These are phyloP conservation scores for Noctua janthina DNA, from an alignment of 2,888 invertebrate genomes.

Conservation along the genomic window DNA sequence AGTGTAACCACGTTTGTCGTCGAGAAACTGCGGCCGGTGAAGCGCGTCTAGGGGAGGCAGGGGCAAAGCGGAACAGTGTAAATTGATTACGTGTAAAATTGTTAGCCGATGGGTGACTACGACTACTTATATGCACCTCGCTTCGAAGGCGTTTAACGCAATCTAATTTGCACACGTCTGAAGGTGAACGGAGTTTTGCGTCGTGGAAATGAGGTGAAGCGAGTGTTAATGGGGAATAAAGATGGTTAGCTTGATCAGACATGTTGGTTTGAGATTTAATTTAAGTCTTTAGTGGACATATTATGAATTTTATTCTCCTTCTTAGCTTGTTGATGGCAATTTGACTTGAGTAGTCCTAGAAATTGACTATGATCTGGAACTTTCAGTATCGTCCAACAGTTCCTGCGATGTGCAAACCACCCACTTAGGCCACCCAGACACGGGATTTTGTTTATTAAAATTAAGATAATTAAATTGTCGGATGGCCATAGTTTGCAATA, in stretches of 20 bases:
- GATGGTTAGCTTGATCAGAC: constrained; percentile 8
- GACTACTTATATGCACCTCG: constrained; percentile 86
- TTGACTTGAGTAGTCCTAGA: background rate
- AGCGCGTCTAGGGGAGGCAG: constrained; percentile 69
- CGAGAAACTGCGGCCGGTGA: constrained; percentile 62
- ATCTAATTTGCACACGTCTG: constrained; percentile 82
- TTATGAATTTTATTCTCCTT: background rate
- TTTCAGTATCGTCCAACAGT: background rate
- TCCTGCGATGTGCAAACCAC: background rate
- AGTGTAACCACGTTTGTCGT: constrained; percentile 65
- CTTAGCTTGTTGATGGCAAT: background rate
- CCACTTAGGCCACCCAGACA: background rate
- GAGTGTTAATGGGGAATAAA: constrained; percentile 47
- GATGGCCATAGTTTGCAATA: background rate
- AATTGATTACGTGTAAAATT: constrained; percentile 88
- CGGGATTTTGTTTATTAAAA: background rate
- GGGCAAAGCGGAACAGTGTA: constrained; percentile 76
- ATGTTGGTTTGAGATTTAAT: background rate
- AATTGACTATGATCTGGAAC: background rate
- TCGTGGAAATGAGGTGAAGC: constrained; percentile 70
- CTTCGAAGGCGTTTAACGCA: constrained; percentile 73
- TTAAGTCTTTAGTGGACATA: background rate
- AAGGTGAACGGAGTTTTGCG: constrained; percentile 69
- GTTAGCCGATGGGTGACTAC: constrained; percentile 78
- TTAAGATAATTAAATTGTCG: background rate